These are phyloP conservation scores for Sinocyclocheilus anophthalmus DNA, from an alignment of 2,113 vertebrate species.

Conservation along the genomic window DNA sequence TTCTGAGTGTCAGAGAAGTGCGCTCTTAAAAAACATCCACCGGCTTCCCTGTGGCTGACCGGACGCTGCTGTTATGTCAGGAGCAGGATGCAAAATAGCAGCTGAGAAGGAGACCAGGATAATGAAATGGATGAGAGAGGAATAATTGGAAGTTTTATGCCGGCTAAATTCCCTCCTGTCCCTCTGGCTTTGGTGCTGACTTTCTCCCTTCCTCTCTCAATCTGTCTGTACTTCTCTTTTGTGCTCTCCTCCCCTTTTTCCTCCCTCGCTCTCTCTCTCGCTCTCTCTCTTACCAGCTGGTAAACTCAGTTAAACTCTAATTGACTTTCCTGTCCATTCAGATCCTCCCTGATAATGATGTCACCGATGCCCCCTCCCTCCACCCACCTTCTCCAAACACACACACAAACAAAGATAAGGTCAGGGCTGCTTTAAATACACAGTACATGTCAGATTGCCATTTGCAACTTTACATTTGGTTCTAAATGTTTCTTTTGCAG, in stretches of 20 bases:
- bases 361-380: constrained; percentile 65
- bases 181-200: constrained; percentile 60
- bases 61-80: background rate
- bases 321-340: constrained; percentile 76
- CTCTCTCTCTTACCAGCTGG: constrained; percentile 68
- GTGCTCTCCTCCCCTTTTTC: constrained; percentile 33
- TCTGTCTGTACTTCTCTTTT: constrained; percentile 49
- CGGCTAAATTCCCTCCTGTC: constrained; percentile 37
- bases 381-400: constrained; percentile 49
- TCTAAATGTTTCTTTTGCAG: constrained; percentile 51
- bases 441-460: constrained; percentile 43
- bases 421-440: constrained; percentile 49
- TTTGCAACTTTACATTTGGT: constrained; percentile 39
- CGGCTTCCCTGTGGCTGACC: constrained; percentile 60
- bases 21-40: constrained; percentile 69
- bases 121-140: constrained; percentile 11
- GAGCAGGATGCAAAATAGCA: background rate
- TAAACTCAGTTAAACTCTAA: constrained; percentile 76
- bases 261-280: constrained; percentile 59
- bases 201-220: constrained; percentile 49
- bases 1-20: constrained; percentile 73
- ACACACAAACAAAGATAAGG: constrained; percentile 53
- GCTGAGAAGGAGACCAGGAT: background rate
- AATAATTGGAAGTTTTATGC: constrained; percentile 12
- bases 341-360: constrained; percentile 73